Percentiles rank a stretch among this genome's conserved stretches.
These are phyloP conservation scores for Zosterops lateralis DNA, from an alignment of 2,113 vertebrate species.

Conservation along the genomic window DNA sequence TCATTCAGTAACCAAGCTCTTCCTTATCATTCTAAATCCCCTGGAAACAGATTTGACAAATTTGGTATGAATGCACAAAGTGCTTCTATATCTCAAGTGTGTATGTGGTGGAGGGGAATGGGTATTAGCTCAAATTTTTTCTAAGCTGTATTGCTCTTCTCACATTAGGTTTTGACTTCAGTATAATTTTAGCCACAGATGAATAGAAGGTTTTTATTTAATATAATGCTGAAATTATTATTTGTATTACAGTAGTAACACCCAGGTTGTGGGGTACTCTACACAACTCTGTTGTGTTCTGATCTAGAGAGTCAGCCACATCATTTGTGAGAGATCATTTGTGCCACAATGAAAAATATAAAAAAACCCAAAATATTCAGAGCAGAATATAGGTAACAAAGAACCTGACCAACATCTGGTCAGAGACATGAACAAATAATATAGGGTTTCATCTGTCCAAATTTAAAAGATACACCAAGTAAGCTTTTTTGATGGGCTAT, in stretches of 20 bases:
- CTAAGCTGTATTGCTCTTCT: neutral
- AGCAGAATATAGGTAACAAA: neutral
- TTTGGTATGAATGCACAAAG: neutral
- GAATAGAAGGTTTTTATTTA: neutral
- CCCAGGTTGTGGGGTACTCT: neutral
- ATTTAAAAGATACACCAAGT: neutral
- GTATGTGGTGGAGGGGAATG: rapidly evolving
- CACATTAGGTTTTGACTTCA: neutral
- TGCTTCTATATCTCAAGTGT: neutral
- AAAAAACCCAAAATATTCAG: neutral
- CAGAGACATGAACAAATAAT: neutral
- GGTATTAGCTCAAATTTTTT: neutral
- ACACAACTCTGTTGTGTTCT: neutral
- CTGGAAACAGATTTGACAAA: neutral
- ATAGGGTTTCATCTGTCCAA: neutral
- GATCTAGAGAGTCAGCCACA: neutral
- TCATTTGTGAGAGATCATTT: neutral
- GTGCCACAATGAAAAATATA: neutral
- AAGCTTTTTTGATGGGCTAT: neutral
- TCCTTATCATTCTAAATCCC: neutral
- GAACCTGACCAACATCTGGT: neutral
- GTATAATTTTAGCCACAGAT: neutral
- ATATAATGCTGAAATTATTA: neutral
- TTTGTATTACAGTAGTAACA: neutral
- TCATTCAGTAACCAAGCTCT: neutral